A percentile compares a stretch with the other conserved stretches of the same genome.
Evolutionary conservation across 1,140 invertebrate species (phyloP).

Genomic region (Listronotus bonariensis): DNA sequence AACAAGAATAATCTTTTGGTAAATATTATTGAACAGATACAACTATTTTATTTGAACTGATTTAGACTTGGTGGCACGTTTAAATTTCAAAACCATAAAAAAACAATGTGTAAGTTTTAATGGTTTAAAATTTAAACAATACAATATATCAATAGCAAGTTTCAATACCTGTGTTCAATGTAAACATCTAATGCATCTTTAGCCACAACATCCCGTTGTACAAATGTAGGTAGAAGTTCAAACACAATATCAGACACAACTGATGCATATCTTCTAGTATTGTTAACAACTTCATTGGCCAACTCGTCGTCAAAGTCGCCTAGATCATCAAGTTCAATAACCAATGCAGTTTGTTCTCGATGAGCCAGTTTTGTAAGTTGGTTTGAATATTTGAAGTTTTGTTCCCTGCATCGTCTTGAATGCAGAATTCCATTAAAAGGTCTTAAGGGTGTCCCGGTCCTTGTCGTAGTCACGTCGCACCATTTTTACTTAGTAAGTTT

Average conservation of each 20-base stretch:
- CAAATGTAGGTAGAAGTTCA: slow-evolving; percentile 87
- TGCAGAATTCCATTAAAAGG: slow-evolving; percentile 83
- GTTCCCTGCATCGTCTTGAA: slow-evolving; percentile 70
- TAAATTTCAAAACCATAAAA: no score
- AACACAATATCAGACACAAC: slow-evolving; percentile 86
- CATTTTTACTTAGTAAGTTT: slow-evolving; percentile 45
- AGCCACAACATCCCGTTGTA: slow-evolving; percentile 76
- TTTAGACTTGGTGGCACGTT: no score
- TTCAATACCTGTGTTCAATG: slow-evolving; percentile 83
- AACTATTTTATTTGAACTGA: no score
- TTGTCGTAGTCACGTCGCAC: slow-evolving; percentile 61
- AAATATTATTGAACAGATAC: no score
- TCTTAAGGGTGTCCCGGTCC: slow-evolving; percentile 75
- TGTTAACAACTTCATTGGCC: slow-evolving; percentile 76
- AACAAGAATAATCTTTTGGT: no score
- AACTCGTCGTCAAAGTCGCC: slow-evolving; percentile 82
- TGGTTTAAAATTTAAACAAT: no score
- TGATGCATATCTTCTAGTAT: slow-evolving; percentile 82
- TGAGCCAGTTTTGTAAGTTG: slow-evolving; percentile 88
- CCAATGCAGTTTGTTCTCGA: slow-evolving; percentile 82
- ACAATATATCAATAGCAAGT: no score
- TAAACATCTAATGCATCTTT: slow-evolving; percentile 97
- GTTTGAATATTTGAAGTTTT: slow-evolving; percentile 87
- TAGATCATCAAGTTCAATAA: slow-evolving; percentile 91
- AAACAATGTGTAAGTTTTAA: no score